These are phyloP conservation scores for Zosterops pallidus DNA, from an alignment of 2,113 vertebrate genomes.

Conservation along the genomic window DNA sequence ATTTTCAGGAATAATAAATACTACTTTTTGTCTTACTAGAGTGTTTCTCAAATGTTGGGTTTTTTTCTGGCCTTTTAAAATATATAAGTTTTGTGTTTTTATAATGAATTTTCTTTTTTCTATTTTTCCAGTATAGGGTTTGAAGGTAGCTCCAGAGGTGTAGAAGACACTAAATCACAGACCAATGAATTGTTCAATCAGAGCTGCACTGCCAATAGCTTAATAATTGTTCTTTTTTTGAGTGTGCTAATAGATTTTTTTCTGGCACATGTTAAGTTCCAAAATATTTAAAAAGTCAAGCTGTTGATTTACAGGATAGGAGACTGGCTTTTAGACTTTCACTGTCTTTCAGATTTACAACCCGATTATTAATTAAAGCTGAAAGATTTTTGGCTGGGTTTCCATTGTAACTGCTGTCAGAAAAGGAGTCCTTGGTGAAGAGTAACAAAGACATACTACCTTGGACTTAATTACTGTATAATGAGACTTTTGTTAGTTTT, in stretches of 20 bases:
- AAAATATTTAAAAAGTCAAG: not conserved
- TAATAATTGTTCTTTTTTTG: not conserved
- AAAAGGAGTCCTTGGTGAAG: not conserved
- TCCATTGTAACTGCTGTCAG: not conserved
- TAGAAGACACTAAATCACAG: not conserved
- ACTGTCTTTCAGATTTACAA: not conserved
- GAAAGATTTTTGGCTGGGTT: not conserved
- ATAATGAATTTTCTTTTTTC: not conserved
- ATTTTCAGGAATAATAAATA: not conserved
- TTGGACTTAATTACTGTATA: not conserved
- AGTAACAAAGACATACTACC: conserved; percentile 20
- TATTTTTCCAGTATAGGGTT: not conserved
- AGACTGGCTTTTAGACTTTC: not conserved
- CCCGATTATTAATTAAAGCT: not conserved
- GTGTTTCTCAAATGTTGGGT: not conserved
- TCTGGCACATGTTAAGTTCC: not conserved
- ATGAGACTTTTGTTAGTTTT: not conserved
- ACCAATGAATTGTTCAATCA: not conserved
- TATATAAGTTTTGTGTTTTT: not conserved
- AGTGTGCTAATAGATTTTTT: not conserved
- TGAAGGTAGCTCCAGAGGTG: not conserved
- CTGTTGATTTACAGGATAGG: not conserved
- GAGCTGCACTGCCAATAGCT: not conserved
- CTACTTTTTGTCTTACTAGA: not conserved
- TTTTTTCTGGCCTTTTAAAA: not conserved